Evolutionary conservation across 2,888 invertebrate genomes (phyloP), one percentile per base, ranked within the genome.

Genomic region (Lasius platythorax): DNA sequence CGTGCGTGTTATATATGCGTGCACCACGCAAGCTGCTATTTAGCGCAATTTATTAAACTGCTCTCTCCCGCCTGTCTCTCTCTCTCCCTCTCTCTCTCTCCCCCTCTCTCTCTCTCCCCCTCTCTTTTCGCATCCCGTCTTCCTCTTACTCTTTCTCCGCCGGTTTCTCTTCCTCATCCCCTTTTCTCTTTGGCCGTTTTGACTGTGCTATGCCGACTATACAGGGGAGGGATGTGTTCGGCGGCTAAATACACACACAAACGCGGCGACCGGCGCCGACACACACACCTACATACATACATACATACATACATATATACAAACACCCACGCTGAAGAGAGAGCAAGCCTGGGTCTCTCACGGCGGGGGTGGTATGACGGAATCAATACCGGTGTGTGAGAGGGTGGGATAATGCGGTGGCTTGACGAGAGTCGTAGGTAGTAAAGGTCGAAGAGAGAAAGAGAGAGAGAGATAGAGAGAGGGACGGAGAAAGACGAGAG

Each of bases 311-410:
- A 64, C 76, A 40, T 37, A 46, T 53, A 58, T 76, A 64, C 83
- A 86, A 83, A 90, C 88, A 85, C 18, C 43, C 23, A 12, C 33
- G 72, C 2, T 18, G 63, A 88, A 89, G 87, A 89, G 90, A 87
- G 90, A 87, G 85, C 89, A 89, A 87, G 85, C 83, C 89, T 83
- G 91, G 88, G 84, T 90, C 85, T 83, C 40, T 78, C 87, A 85
- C 82, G 89, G 90, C 84, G 87, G 88, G 91, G 87, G 89, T 85
- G 89, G 87, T 91, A 91, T 90, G 92, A 91, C 90, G 93, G 93
- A 94, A 94, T 94, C 94, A 94, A 94, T 94, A 94, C 94, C 93
- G 92, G 93, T 92, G 93, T 92, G 92, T 91, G 92, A 91, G 91
- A 92, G 92, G 91, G 92, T 91, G 93, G 93, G 93, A 93, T 93